Conservation (phyloP, 2,113 vertebrate species). For the Sclerurus mexicanus region DNA sequence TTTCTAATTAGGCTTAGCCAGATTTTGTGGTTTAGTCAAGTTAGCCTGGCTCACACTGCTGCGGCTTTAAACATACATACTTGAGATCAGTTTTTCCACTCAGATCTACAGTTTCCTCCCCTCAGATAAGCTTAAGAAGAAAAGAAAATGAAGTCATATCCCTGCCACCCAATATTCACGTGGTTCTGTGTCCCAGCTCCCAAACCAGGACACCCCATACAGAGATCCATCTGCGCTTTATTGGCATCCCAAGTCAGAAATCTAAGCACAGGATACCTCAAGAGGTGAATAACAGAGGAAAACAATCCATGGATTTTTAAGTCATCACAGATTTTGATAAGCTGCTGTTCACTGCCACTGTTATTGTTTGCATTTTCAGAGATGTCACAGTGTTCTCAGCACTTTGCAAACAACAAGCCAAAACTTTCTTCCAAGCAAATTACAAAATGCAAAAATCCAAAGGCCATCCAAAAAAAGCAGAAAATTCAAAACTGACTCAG, state of each 20-base stretch:
- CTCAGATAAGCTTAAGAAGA: slow-evolving; percentile 21
- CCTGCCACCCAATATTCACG: neutral
- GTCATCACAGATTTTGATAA: neutral
- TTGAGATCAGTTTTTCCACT: slow-evolving; percentile 28
- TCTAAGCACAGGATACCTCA: neutral
- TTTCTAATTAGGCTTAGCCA: slow-evolving; percentile 10
- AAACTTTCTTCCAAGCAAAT: neutral
- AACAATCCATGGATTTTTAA: neutral
- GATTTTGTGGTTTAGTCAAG: neutral
- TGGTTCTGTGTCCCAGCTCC: neutral
- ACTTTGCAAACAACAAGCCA: neutral
- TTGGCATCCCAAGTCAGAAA: neutral
- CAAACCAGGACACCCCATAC: neutral
- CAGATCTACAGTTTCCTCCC: neutral
- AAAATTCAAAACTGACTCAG: neutral
- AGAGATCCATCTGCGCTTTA: neutral
- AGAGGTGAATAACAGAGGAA: neutral
- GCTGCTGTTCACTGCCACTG: neutral
- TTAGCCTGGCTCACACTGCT: neutral
- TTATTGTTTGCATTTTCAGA: neutral
- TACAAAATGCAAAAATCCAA: neutral
- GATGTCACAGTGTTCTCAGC: neutral
- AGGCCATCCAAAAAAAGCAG: neutral
- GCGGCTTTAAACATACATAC: neutral
- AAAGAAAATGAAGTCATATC: neutral